Conservation (phyloP, 1,140 invertebrate species). For the Ganaspis sp. region DNA sequence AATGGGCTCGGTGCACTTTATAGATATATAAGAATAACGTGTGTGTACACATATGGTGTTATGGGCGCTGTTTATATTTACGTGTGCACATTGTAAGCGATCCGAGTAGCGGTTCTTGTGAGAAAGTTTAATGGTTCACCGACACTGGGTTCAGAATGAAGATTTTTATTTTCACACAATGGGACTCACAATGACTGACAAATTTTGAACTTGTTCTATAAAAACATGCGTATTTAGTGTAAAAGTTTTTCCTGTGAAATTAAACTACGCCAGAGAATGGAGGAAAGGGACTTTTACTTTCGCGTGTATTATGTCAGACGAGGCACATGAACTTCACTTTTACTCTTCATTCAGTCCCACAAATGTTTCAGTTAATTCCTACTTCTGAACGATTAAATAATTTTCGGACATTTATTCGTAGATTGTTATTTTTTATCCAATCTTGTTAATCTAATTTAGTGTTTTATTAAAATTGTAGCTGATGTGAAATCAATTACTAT, state of each 20-base stretch:
- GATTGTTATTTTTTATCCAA: too few relatives aligned
- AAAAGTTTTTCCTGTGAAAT: neutral
- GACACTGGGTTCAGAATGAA: neutral
- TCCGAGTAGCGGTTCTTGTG: neutral
- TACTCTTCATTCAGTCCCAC: neutral
- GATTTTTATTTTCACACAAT: neutral
- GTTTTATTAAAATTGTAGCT: too few relatives aligned
- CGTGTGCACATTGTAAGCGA: neutral
- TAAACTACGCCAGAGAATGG: neutral
- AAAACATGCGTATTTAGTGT: neutral
- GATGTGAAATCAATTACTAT: too few relatives aligned
- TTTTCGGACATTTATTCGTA: too few relatives aligned
- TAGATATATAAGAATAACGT: slow-evolving; percentile 9
- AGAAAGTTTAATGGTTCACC: slow-evolving; percentile 18
- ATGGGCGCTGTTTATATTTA: neutral
- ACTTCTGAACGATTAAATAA: neutral
- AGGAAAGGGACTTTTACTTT: slow-evolving; percentile 27
- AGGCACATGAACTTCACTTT: slow-evolving; percentile 30
- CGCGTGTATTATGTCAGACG: slow-evolving; percentile 18
- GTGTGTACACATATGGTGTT: slow-evolving; percentile 18
- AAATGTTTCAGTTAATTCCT: neutral
- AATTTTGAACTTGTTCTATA: neutral
- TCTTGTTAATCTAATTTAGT: too few relatives aligned
- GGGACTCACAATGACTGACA: neutral
- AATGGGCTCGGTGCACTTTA: slow-evolving; percentile 22